Evolutionary conservation across 2,888 invertebrate species (phyloP), one percentile per base, ranked within the genome.

Genomic region (Glyphotaelius pellucidus): DNA sequence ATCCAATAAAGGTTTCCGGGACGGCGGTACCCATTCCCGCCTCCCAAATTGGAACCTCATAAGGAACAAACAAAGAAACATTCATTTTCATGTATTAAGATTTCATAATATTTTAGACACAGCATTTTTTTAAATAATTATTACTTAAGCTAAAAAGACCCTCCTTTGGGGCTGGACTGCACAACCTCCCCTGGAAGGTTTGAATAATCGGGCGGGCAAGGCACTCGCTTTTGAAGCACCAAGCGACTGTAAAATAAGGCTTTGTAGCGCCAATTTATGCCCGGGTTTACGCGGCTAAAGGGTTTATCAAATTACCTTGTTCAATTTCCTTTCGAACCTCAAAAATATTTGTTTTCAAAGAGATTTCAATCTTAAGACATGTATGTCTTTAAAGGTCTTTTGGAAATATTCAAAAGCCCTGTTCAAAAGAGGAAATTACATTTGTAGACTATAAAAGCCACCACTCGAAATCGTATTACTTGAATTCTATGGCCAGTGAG

Each of bases 181-280:
- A 19, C 15, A 52, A 52, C 19, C 42, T 42, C 35, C 3, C n/a
- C 19, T 35, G 4, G 15, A 42, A 86, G 86, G 86, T 25, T 86
- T 35, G 15, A 47, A 47, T 42, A 30, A 86, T 86, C 86, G 86
- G 9, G 0, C 25, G 47, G 25, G 15, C 47, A 30, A 35, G 42
- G n/a, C n/a, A 42, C 12, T 7, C 25, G 12, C 25, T 42, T 35
- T 86, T 86, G 86, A 42, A 47, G n/a, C n/a, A 3, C 38, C 25
- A 86, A 42, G 3, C 42, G 30, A 30, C 86, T 86, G 86, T n/a
- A 86, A 47, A 86, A 86, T 47, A 86, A 42, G 86, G 47, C 30
- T 42, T 12, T 47, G 86, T 86, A 38, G 86, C n/a, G 14, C 38
- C n/a, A 42, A 30, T 86, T 30, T 86, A 42, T 86, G 30, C 47